Conservation (phyloP, 2,797 vertebrate species). For the Oreonectes daqikongensis region DNA sequence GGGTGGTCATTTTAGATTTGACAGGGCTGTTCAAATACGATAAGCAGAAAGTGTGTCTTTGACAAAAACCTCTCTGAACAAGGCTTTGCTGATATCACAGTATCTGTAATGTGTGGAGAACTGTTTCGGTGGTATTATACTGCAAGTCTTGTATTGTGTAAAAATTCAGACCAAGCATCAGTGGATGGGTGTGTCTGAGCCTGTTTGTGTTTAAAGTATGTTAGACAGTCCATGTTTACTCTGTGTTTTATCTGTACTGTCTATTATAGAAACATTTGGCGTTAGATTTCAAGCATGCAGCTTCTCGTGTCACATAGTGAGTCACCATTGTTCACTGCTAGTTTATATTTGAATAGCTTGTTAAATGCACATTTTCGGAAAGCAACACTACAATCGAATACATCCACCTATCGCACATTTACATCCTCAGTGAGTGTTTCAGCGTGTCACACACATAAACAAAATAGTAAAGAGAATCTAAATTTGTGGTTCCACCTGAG, state of each 20-base stretch:
- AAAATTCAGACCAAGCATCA: slow-evolving; percentile 20
- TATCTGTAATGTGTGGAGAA: slow-evolving; percentile 9
- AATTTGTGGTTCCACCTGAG: background rate
- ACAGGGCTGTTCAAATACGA: slow-evolving; percentile 44
- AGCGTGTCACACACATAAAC: background rate
- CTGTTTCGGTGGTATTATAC: background rate
- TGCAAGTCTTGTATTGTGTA: slow-evolving; percentile 18
- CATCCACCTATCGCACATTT: background rate
- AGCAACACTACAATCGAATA: no score
- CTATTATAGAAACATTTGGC: background rate
- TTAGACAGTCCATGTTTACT: slow-evolving; percentile 17
- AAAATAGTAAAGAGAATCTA: background rate
- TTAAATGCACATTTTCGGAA: background rate
- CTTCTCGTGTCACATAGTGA: background rate
- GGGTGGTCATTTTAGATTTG: slow-evolving; percentile 33
- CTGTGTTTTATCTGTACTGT: slow-evolving; percentile 9
- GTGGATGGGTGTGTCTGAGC: slow-evolving; percentile 43
- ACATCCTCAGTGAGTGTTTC: no score
- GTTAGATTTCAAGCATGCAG: background rate
- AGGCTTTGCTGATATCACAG: slow-evolving; percentile 21
- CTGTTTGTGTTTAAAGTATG: slow-evolving; percentile 1
- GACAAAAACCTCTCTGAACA: background rate
- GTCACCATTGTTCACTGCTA: background rate
- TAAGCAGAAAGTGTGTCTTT: slow-evolving; percentile 41
- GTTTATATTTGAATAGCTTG: background rate